Base-by-base conservation (phyloP, 2,888 invertebrate species). In the Alloscopus bannaensis region DNA sequence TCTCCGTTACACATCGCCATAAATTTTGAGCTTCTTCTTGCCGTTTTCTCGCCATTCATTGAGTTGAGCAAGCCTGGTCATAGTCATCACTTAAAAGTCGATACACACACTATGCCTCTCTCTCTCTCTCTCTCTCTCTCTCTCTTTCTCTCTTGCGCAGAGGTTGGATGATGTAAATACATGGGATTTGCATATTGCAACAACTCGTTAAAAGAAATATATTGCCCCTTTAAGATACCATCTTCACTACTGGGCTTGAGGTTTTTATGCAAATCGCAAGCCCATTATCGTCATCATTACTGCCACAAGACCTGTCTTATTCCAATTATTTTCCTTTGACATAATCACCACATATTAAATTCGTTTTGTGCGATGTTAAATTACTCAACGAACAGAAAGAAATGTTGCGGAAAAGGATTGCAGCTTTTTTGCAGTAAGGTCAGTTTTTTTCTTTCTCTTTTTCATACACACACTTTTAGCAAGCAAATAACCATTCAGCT, bases 261-360 rank as follows among this genome's bases (percentile, higher is more conserved):
- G 31, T 11, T 60, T 57, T 57, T 57, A 57, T 57, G 57, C 57
- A 57, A 57, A 57, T 57, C 28, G 13, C 28, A 57, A 57, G 57
- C 13, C 57, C 57, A 57, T 57, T 57, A 57, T 28, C 57, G 22
- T 52, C 22, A 57, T 57, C 57, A 57, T 57, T 57, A 57, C 20
- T 26, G 28, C 26, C 57, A 57, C 57, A 59, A 20, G 59, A 62
- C 40, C 24, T 62, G 62, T 42, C 62, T 40, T 36, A 42, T 62
- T 26, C 62, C 62, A 62, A 62, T 62, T 62, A 62, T 42, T 62
- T 62, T 42, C 26, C 40, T 62, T 62, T 62, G 62, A 62, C 62
- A 62, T 62, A 62, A 62, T 62, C 62, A 62, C 62, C 29, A 59
- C n/a, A 31, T 24, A 55, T 55, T 55, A 55, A 45, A n/a, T 36